Evolutionary conservation across 2,113 vertebrate species (phyloP), one percentile per base, ranked within the genome.

Genomic region (Oncorhynchus gorbuscha): DNA sequence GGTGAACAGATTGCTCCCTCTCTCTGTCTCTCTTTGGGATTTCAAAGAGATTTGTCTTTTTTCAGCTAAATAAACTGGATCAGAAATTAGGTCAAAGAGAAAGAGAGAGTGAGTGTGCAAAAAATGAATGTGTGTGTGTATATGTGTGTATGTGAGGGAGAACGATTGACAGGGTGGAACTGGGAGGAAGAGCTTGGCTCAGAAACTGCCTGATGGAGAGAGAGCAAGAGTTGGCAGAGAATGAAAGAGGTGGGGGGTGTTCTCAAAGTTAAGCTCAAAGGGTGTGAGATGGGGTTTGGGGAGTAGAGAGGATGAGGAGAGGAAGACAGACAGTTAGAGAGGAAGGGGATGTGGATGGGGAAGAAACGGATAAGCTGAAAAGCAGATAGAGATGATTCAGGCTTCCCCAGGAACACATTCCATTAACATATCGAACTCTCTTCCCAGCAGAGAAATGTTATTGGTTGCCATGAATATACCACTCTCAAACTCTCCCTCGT

Each of bases 71-170:
- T 83, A 86, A 86, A 88, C 73, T 77, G 74, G 80, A 69, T 79
- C 71, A 79, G 80, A 85, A 92, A 86, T 79, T 32, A 86, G 89
- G 88, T 91, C 90, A 90, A 86, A 86, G 85, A 83, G 79, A 87
- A 28, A 74, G 66, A 26, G 30, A 32, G 30, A 32, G 30, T 4
- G 30, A 5, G 28, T 28, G 28, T 28, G 28, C 28, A 28, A 28
- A 28, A 28, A 28, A 28, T 28, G 28, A 28, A 24, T 24, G 28
- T 28, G 28, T 28, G 28, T 45, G 16, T 61, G 26, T 72, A 26
- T 45, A 14, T 20, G 62, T 14, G 3, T 61, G 51, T 65, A 20
- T 65, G 32, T 22, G 59, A 65, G 65, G 26, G 22, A 30, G 48
- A 5, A 22, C 69, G 79, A 62, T 58, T 59, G 70, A 71, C 32